phyloP scores from a whole-genome alignment of 1,140 invertebrate species.

The Eriocheir sinensis region DNA sequence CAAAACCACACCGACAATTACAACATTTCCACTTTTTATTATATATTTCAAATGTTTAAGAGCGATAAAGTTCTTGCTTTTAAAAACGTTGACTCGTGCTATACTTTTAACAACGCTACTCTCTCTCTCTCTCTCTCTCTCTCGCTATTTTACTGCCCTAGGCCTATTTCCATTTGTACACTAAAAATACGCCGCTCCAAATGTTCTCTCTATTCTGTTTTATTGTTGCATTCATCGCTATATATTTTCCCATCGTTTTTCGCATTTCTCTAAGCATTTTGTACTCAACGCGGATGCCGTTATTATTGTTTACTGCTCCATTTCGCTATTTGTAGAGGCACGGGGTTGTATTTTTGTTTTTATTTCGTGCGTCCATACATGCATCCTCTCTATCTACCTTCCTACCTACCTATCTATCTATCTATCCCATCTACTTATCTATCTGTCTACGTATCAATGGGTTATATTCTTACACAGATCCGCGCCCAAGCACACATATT shows the following conservation, averaged over 20 bases:
- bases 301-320: too few relatives aligned
- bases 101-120: neutral
- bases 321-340: too few relatives aligned
- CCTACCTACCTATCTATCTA: too few relatives aligned
- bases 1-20: neutral
- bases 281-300: too few relatives aligned
- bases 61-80: neutral
- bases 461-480: too few relatives aligned
- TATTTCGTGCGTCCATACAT: neutral
- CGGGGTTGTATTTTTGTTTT: too few relatives aligned
- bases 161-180: neutral
- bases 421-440: too few relatives aligned
- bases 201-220: neutral
- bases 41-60: neutral
- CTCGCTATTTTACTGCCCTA: too few relatives aligned
- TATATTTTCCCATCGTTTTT: neutral
- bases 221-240: neutral
- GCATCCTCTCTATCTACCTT: neutral
- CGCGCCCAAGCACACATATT: too few relatives aligned
- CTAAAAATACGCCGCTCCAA: neutral
- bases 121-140: conserved; percentile 21
- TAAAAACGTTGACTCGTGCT: neutral
- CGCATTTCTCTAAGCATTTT: too few relatives aligned
- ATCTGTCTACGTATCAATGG: too few relatives aligned
- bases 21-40: neutral